These are phyloP conservation scores for Harpegnathos saltator DNA, from an alignment of 1,140 invertebrate genomes.

Conservation along the genomic window DNA sequence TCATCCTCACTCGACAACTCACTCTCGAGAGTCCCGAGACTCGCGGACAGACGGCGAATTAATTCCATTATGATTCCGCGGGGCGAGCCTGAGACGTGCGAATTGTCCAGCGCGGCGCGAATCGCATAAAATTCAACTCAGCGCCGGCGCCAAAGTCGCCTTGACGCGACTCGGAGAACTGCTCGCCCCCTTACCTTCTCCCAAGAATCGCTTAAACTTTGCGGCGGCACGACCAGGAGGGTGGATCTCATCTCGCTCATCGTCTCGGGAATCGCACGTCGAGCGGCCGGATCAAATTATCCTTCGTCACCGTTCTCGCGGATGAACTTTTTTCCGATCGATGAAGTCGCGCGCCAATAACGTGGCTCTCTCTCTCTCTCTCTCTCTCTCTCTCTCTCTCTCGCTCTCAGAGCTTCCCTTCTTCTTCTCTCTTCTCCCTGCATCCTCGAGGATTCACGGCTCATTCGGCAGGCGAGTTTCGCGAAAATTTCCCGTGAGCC, in stretches of 20 bases:
- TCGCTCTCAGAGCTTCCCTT: background rate
- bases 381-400: background rate
- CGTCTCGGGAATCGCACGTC: slow-evolving; percentile 42
- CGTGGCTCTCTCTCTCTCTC: background rate
- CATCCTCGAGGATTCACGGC: slow-evolving; percentile 64
- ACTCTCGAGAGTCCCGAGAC: background rate
- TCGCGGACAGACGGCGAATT: slow-evolving; percentile 34
- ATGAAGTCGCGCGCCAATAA: slow-evolving; percentile 44
- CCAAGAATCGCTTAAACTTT: slow-evolving; percentile 43
- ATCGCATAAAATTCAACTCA: slow-evolving; percentile 38
- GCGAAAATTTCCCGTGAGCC: slow-evolving; percentile 77
- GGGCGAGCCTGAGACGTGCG: background rate
- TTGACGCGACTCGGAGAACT: background rate
- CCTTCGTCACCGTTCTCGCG: slow-evolving; percentile 25
- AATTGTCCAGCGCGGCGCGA: background rate
- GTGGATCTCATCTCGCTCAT: slow-evolving; percentile 34
- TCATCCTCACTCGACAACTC: slow-evolving; percentile 47
- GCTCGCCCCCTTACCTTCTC: background rate
- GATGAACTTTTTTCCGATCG: slow-evolving; percentile 57
- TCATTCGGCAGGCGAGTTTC: slow-evolving; percentile 67
- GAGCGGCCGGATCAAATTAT: slow-evolving; percentile 38
- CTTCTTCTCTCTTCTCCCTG: background rate
- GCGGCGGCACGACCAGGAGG: background rate
- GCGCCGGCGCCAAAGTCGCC: background rate
- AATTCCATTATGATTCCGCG: slow-evolving; percentile 39